Evolutionary conservation across 2,113 vertebrate genomes (phyloP), one percentile per base, ranked within the genome.

Genomic region (Anolis carolinensis): DNA sequence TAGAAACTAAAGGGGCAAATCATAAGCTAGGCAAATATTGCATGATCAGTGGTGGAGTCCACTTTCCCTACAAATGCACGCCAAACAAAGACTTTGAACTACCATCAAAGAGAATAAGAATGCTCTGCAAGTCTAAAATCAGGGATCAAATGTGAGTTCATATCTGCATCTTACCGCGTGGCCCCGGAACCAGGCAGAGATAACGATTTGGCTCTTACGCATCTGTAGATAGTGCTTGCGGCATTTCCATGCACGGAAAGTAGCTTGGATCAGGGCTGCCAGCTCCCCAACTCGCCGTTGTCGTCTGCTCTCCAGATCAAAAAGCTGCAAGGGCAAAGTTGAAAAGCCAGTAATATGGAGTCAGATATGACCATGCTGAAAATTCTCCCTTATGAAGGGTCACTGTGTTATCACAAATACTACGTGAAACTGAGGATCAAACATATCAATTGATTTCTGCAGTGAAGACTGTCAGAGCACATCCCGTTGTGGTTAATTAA

Each of bases 121-220:
- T 44, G 7, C 39, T 20, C 6, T 20, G 50, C 62, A 48, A 74
- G 34, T 9, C 36, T n/a, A 62, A 73, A 73, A 23, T 3, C 7
- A n/a, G 16, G 55, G 18, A 59, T 18, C 55, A 59, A 59, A 59
- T 18, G 18, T 59, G 1, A 18, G 71, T 79, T 30, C 18, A 7
- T 68, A 7, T 55, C 65, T 44, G 16, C 14, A 9, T 65, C 32
- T 70, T 81, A 97, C 97, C 88, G 0, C 1, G 34, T 94, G 93
- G 77, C 96, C 94, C 39, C 96, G 95, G 92, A 95, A 97, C 95
- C 96, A 96, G 72, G 97, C 91, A 0, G 97, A 95, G 89, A 97
- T 96, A 87, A 96, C 0, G 83, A 97, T 96, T 92, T 97, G 97
- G 86, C 97, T 97, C 88, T 95, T 96, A 85, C 96, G 96, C 95